Percentiles rank a stretch among this genome's conserved stretches.
These are phyloP conservation scores for Papilio dardanus DNA, from an alignment of 1,140 invertebrate genomes.

Conservation along the genomic window DNA sequence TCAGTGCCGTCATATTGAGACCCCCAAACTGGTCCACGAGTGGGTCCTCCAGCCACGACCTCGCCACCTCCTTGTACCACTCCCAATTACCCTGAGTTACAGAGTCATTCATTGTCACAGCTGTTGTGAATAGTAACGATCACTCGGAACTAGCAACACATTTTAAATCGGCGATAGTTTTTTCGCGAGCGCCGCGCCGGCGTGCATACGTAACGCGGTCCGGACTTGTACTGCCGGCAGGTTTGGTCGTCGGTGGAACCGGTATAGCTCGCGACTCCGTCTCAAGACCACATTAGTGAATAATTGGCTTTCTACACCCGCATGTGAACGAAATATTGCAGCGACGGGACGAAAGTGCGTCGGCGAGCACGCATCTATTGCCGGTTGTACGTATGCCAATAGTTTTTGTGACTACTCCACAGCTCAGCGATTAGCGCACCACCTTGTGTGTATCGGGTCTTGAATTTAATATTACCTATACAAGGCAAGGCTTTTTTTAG, in stretches of 20 bases:
- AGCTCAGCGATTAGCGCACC: not conserved
- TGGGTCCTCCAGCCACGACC: conserved; percentile 77
- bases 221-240: conserved; percentile 51
- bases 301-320: conserved; percentile 63
- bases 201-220: conserved; percentile 46
- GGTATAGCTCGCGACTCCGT: conserved; percentile 48
- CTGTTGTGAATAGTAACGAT: not conserved
- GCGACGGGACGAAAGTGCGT: conserved; percentile 36
- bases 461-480: not conserved
- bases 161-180: conserved; percentile 34
- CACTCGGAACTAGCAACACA: conserved; percentile 34
- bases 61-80: conserved; percentile 63
- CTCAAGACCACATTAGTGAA: conserved; percentile 50
- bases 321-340: conserved; percentile 43
- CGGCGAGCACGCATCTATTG: conserved; percentile 16
- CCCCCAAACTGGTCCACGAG: conserved; percentile 66
- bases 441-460: not conserved
- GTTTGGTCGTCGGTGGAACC: conserved; percentile 46
- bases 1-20: conserved; percentile 75
- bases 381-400: not conserved
- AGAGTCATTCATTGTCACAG: conserved; percentile 67
- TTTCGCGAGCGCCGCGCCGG: conserved; percentile 36
- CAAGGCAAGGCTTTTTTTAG: not conserved
- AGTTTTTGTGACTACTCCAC: not conserved
- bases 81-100: conserved; percentile 61